These are phyloP conservation scores for Argya squamiceps DNA, from an alignment of 2,797 vertebrate genomes.

Conservation along the genomic window DNA sequence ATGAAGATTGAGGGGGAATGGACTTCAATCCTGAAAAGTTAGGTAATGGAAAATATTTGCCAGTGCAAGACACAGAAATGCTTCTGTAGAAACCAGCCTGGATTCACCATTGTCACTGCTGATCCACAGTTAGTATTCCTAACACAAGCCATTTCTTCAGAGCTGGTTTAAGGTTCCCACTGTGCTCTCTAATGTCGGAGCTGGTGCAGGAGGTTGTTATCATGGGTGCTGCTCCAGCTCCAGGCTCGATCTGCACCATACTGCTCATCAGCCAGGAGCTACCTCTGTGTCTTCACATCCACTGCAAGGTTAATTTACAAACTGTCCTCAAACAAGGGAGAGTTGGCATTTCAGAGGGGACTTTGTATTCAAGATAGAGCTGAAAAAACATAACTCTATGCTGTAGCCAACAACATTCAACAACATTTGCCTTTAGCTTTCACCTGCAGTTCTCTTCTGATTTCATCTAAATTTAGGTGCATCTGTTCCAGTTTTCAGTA, in stretches of 20 bases:
- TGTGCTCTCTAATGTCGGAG: background rate
- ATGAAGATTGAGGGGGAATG: background rate
- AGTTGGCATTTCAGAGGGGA: background rate
- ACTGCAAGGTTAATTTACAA: slow-evolving; percentile 51
- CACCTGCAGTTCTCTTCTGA: background rate
- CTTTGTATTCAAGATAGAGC: slow-evolving; percentile 50
- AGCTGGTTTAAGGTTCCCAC: background rate
- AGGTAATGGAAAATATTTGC: background rate
- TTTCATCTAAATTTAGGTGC: background rate
- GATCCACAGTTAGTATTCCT: background rate
- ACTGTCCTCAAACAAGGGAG: slow-evolving; percentile 41
- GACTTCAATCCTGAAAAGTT: accelerated
- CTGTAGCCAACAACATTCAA: background rate
- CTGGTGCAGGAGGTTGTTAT: accelerated
- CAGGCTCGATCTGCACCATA: background rate
- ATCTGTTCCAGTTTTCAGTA: background rate
- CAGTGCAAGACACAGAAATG: background rate
- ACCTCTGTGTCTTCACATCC: background rate
- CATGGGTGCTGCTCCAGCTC: background rate
- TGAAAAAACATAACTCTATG: background rate
- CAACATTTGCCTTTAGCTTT: background rate
- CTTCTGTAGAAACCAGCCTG: background rate
- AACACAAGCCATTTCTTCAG: background rate
- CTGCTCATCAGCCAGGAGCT: background rate
- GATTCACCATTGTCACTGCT: accelerated